A percentile compares a stretch with the other conserved stretches of the same genome.
phyloP scores from a whole-genome alignment of 2,113 vertebrate genomes.

The Ciconia boyciana region DNA sequence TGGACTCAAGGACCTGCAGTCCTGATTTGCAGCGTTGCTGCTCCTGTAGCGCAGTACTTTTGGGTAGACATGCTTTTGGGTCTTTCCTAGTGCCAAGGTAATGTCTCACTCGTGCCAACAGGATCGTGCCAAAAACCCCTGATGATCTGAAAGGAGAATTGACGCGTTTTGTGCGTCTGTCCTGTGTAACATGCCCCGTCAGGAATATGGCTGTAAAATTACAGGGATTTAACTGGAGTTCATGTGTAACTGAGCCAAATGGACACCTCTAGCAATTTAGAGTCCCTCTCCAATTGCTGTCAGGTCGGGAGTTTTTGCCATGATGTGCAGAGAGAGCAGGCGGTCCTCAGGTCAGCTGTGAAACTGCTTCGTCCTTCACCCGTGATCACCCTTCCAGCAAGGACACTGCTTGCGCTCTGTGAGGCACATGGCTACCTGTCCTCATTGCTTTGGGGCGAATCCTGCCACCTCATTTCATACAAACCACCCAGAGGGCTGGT shows the following conservation, averaged over 20 bases:
- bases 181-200: fast-evolving
- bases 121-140: background rate
- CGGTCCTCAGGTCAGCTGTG: background rate
- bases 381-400: background rate
- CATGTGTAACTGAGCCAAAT: background rate
- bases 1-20: background rate
- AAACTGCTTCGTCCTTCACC: background rate
- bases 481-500: background rate
- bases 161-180: background rate
- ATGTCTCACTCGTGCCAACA: background rate
- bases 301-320: background rate
- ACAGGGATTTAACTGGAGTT: background rate
- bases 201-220: background rate
- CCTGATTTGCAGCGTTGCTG: background rate
- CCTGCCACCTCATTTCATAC: background rate
- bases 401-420: background rate
- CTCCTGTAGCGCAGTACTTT: background rate
- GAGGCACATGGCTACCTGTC: background rate
- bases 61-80: background rate
- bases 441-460: background rate
- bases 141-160: background rate
- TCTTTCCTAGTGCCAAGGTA: background rate
- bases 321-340: background rate
- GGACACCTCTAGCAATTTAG: background rate
- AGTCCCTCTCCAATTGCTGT: background rate